phyloP scores from a whole-genome alignment of 2,888 invertebrate genomes.

The Drosophila ustulata region DNA sequence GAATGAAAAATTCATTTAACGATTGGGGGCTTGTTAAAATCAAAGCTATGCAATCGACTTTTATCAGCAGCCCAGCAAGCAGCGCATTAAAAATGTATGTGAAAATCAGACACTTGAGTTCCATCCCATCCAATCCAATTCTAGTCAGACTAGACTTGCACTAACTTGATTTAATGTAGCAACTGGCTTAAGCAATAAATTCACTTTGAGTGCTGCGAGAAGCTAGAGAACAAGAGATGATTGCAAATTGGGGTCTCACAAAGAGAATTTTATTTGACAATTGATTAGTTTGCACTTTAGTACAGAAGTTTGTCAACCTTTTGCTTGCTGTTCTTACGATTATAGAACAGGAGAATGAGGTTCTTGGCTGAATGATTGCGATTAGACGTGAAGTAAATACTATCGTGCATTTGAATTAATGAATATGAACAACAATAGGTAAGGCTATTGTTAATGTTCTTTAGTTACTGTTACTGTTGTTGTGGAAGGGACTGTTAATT shows the following conservation, averaged over 20 bases:
- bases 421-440: neutral
- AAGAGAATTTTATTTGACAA: neutral
- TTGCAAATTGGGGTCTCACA: neutral
- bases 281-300: constrained; percentile 2
- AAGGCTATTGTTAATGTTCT: neutral
- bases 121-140: neutral
- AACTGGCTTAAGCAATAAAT: neutral
- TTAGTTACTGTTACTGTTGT: neutral
- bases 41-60: neutral
- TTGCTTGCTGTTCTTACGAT: neutral
- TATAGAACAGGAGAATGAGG: neutral
- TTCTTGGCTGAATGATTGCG: neutral
- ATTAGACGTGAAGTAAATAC: neutral
- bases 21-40: constrained; percentile 19
- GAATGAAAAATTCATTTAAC: constrained; percentile 54
- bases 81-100: neutral
- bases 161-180: constrained; percentile 2
- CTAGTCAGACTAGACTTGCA: neutral
- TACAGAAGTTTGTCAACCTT: neutral
- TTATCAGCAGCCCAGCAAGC: neutral
- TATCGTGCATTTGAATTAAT: neutral
- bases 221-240: neutral
- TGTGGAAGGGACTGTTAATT: neutral
- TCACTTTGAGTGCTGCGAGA: neutral
- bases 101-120: neutral